phyloP scores from a whole-genome alignment of 2,797 vertebrate species.

The Coregonus sp. region DNA sequence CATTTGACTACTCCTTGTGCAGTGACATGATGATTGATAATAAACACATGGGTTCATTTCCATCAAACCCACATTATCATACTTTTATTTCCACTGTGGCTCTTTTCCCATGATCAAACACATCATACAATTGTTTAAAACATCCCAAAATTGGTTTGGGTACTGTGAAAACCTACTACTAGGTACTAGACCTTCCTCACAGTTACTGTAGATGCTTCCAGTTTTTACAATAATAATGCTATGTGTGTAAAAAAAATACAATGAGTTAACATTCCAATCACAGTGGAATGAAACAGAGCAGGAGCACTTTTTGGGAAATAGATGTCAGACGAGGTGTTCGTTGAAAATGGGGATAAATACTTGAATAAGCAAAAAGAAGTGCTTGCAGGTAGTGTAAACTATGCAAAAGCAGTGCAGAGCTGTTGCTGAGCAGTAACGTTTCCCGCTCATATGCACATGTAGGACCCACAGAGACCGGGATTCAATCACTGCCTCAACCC shows the following conservation, averaged over 20 bases:
- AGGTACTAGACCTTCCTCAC: background rate
- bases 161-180: background rate
- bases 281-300: too few relatives aligned
- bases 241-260: background rate
- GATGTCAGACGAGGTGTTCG: too few relatives aligned
- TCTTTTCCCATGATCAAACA: background rate
- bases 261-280: background rate
- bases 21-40: background rate
- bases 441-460: too few relatives aligned
- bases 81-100: background rate
- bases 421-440: too few relatives aligned
- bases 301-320: too few relatives aligned
- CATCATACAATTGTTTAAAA: too few relatives aligned
- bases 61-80: background rate
- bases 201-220: background rate
- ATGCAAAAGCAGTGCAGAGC: too few relatives aligned
- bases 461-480: too few relatives aligned
- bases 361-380: too few relatives aligned
- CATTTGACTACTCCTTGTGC: background rate
- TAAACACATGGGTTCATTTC: background rate
- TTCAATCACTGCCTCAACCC: background rate
- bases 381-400: too few relatives aligned
- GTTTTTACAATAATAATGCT: background rate
- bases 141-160: background rate
- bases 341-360: slow-evolving; percentile 12